Base-by-base conservation (phyloP, 92 coral and sea anemone species). In the Parazoanthus darwini region DNA sequence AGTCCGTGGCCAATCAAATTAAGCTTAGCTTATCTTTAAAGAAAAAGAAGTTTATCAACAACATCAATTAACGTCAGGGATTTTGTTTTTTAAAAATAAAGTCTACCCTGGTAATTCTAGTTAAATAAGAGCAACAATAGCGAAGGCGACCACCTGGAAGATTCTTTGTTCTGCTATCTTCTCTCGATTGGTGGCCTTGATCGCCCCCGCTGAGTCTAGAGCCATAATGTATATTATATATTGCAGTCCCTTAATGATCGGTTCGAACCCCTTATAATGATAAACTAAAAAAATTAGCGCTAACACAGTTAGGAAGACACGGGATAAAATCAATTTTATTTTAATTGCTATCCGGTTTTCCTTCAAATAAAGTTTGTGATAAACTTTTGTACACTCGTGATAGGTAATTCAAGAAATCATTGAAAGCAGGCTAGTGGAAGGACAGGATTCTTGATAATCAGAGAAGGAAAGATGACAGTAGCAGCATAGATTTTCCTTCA, bases 31-130 rank as follows among this genome's bases (percentile, higher is more conserved):
- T 77, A 8, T 73, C 42, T 15, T 73, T 0, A 73, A 8, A 5
- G 59, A 15, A 79, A 79, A 10, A 29, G 43, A 54, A 26, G 29
- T 79, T 46, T 79, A 79, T 79, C 65, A 29, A 79, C 48, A 54
- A 15, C 37, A 79, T 5, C 22, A 50, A 51, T 81, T 81, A 38
- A 37, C 85, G 51, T 81, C 85, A 36, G 33, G 6, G 15, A 59
- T 63, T 35, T 59, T 66, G 26, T 51, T 37, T 16, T 36, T 7
- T 35, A 10, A 81, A 59, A 81, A 15, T 23, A 81, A 15, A 35
- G 85, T 58, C 37, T 33, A 11, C 74, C 29, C 72, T 36, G 71
- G 85, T 81, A 79, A 81, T 33, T 33, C 36, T 22, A 37, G 85
- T 33, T 81, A 63, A 37, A 37, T 81, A 58, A 20, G 23, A 11